These are phyloP conservation scores for Neotoma lepida DNA, from an alignment of 2,113 vertebrate species.

Conservation along the genomic window DNA sequence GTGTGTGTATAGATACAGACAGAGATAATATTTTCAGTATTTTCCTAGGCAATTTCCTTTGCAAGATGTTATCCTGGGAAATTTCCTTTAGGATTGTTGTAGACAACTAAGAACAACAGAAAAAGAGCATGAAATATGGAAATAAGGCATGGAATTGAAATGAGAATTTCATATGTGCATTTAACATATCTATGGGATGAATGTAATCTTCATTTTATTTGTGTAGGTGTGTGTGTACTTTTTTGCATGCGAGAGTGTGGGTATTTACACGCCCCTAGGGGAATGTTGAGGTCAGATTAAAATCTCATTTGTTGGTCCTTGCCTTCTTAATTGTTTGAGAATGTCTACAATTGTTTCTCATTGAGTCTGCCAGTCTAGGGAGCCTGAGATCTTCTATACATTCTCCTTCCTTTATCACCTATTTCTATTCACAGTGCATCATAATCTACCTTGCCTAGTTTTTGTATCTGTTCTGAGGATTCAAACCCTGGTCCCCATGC, in stretches of 20 bases:
- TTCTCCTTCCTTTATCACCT: no score
- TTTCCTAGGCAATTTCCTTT: not conserved
- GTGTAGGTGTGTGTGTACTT: not conserved
- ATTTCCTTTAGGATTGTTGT: not conserved
- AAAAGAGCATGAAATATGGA: no score
- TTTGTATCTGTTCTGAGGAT: not conserved
- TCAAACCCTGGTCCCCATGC: accelerated
- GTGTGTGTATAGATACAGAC: no score
- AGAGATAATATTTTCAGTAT: not conserved
- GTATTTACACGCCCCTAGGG: no score
- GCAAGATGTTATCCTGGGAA: not conserved
- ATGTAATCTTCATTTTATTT: not conserved
- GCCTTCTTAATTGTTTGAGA: not conserved
- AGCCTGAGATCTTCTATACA: not conserved
- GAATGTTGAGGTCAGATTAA: not conserved
- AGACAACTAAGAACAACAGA: not conserved
- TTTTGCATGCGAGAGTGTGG: no score
- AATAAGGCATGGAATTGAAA: not conserved
- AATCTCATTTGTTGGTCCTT: not conserved
- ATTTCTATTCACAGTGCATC: no score
- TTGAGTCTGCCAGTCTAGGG: no score
- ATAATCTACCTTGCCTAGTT: not conserved
- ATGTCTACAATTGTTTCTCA: not conserved
- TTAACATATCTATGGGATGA: not conserved
- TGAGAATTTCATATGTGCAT: not conserved